Conservation (phyloP, 2,113 vertebrate genomes). For the Pardalotus punctatus region DNA sequence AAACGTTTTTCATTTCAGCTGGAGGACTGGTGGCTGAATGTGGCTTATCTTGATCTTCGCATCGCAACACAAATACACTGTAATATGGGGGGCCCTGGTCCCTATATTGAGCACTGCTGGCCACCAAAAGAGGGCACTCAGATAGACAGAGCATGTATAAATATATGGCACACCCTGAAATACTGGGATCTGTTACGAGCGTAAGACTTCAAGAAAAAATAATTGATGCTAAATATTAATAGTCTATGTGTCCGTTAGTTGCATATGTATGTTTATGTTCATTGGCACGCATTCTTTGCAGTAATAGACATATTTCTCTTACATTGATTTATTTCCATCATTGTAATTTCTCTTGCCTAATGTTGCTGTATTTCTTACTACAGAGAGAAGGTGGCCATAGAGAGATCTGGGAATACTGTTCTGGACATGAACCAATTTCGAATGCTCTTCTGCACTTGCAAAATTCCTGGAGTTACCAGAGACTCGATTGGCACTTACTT, state of each 20-base stretch:
- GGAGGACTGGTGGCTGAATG: slow-evolving; percentile 95
- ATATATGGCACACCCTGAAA: slow-evolving; percentile 82
- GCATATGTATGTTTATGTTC: background rate
- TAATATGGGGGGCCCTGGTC: slow-evolving; percentile 85
- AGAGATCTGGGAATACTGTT: slow-evolving; percentile 76
- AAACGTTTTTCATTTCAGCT: slow-evolving; percentile 75
- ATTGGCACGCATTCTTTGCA: background rate
- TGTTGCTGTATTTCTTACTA: background rate
- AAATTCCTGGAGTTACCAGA: slow-evolving; percentile 86
- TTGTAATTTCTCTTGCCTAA: background rate
- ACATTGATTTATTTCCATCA: background rate
- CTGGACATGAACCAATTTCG: slow-evolving; percentile 94
- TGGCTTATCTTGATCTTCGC: slow-evolving; percentile 88
- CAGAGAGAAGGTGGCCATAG: slow-evolving; percentile 85
- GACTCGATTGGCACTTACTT: slow-evolving; percentile 86
- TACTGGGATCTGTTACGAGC: slow-evolving; percentile 90
- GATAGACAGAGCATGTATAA: slow-evolving; percentile 83
- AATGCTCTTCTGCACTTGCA: slow-evolving; percentile 93
- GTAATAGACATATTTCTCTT: background rate
- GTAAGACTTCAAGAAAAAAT: slow-evolving; percentile 70
- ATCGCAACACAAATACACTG: slow-evolving; percentile 87
- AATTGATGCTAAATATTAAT: background rate
- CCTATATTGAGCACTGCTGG: slow-evolving; percentile 91
- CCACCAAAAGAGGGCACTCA: slow-evolving; percentile 83
- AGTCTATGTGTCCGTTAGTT: background rate